phyloP scores from a whole-genome alignment of 2,888 invertebrate genomes.

The Tipula helvola region DNA sequence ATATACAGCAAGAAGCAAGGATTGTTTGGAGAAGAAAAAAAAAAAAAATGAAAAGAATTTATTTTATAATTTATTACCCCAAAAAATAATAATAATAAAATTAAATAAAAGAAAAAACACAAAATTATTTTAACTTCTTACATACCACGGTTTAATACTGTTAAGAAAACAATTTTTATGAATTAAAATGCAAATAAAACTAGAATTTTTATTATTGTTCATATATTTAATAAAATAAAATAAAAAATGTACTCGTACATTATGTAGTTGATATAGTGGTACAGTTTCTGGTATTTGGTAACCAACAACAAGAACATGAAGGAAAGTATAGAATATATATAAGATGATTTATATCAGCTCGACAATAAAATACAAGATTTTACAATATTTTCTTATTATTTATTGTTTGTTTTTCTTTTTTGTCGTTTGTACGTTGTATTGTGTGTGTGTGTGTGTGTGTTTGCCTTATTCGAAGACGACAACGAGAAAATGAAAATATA shows the following conservation, averaged over 20 bases:
- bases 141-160: not conserved
- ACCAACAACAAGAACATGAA: not conserved
- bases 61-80: not conserved
- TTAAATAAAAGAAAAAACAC: not conserved
- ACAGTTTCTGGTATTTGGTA: not conserved
- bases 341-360: not conserved
- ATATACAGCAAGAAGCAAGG: not conserved
- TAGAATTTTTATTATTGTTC: not conserved
- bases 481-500: not conserved
- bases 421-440: not conserved
- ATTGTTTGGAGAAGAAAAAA: not conserved
- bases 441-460: not conserved
- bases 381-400: slow-evolving; percentile 4
- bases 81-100: not conserved
- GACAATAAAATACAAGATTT: slow-evolving; percentile 1
- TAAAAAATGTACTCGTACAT: not conserved
- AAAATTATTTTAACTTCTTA: not conserved
- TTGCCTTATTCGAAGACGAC: not conserved
- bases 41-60: no score
- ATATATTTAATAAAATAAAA: not conserved
- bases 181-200: slow-evolving; percentile 4
- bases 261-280: not conserved
- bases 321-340: not conserved
- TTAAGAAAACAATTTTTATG: not conserved
- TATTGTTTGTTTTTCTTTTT: not conserved